phyloP scores from a whole-genome alignment of 2,113 vertebrate species.

The Acanthochromis polyacanthus region DNA sequence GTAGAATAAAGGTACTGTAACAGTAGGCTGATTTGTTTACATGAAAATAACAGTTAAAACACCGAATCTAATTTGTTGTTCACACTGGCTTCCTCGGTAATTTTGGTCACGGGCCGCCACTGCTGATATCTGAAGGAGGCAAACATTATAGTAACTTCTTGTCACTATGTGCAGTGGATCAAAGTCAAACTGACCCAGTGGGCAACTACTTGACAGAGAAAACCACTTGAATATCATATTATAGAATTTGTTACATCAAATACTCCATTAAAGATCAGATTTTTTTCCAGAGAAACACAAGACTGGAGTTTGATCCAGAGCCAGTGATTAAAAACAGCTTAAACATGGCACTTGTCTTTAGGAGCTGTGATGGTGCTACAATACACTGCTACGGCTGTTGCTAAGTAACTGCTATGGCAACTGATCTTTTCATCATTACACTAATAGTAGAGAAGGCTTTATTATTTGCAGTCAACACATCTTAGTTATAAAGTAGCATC shows the following conservation, averaged over 20 bases:
- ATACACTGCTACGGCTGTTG: conserved; percentile 44
- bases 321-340: conserved; percentile 54
- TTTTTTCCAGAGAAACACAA: conserved; percentile 38
- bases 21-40: no score
- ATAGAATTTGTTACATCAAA: conserved; percentile 30
- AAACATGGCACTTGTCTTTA: conserved; percentile 30
- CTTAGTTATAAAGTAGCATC: conserved; percentile 22
- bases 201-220: conserved; percentile 9
- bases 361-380: conserved; percentile 22
- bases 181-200: conserved; percentile 10
- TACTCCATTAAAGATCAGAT: conserved; percentile 19
- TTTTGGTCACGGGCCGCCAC: no score
- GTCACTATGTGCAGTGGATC: not conserved
- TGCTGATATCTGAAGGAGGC: not conserved
- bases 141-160: no score
- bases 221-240: conserved; percentile 12
- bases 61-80: no score
- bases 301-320: conserved; percentile 46
- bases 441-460: conserved; percentile 39
- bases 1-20: no score
- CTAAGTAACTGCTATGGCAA: conserved; percentile 50
- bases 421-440: conserved; percentile 44
- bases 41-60: no score
- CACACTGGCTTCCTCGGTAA: no score
- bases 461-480: conserved; percentile 26